These are phyloP conservation scores for Limanda limanda DNA, from an alignment of 2,113 vertebrate genomes.

Conservation along the genomic window DNA sequence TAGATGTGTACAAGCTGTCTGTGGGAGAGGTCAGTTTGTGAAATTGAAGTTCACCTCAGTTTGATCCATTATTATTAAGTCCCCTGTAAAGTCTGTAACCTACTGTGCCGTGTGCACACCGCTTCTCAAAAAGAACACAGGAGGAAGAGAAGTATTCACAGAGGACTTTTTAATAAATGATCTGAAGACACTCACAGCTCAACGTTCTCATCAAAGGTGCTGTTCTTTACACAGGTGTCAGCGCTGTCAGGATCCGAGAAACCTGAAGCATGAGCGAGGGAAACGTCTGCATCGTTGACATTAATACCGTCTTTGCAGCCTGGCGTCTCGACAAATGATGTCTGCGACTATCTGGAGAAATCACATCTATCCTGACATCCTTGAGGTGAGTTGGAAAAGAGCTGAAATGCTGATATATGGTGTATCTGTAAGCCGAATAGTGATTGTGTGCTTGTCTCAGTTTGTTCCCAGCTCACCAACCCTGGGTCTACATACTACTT, in stretches of 20 bases:
- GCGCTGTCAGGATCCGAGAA: not conserved
- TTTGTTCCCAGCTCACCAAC: not conserved
- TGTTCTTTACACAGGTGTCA: slow-evolving; percentile 27
- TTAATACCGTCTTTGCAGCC: slow-evolving; percentile 5
- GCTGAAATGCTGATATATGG: not conserved
- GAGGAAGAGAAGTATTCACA: too few relatives aligned
- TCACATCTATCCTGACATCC: slow-evolving; percentile 31
- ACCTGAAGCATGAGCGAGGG: not conserved
- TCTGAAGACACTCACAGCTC: not conserved
- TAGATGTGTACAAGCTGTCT: not conserved
- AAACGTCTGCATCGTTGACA: slow-evolving; percentile 2
- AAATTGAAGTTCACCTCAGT: not conserved
- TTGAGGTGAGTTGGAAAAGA: slow-evolving; percentile 16
- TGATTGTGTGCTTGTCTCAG: not conserved
- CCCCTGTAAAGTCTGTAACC: not conserved
- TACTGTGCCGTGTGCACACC: not conserved
- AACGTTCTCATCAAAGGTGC: not conserved
- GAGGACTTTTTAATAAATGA: not conserved
- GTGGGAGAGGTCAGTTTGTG: not conserved
- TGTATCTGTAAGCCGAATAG: not conserved
- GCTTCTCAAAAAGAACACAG: not conserved
- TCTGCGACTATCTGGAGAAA: slow-evolving; percentile 7
- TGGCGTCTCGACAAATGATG: not conserved
- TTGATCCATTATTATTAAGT: slow-evolving; percentile 1
- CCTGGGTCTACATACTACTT: too few relatives aligned